These are phyloP conservation scores for Dermochelys coriacea DNA, from an alignment of 2,797 vertebrate genomes.

Conservation along the genomic window DNA sequence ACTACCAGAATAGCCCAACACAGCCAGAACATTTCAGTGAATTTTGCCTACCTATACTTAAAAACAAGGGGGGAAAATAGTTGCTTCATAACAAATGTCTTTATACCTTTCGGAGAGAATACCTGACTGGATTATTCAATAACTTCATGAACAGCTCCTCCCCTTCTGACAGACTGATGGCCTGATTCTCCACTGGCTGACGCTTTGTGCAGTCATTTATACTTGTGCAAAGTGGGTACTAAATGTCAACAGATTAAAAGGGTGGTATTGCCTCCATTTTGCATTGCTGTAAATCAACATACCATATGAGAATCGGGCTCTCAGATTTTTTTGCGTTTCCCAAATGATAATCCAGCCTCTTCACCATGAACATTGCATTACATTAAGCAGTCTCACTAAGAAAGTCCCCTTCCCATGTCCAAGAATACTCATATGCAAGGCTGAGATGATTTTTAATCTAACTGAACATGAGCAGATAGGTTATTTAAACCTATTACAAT, in stretches of 20 bases:
- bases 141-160: neutral
- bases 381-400: neutral
- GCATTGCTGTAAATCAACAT: neutral
- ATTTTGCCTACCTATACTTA: neutral
- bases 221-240: neutral
- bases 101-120: neutral
- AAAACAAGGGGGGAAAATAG: neutral
- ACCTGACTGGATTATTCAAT: neutral
- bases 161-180: neutral
- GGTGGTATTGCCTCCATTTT: neutral
- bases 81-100: neutral
- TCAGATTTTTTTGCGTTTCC: neutral
- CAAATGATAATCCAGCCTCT: neutral
- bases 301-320: neutral
- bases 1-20: too few relatives aligned
- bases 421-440: neutral
- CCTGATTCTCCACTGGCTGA: too few relatives aligned
- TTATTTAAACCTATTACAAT: neutral
- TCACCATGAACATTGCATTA: neutral
- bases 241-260: neutral
- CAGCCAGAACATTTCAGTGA: too few relatives aligned
- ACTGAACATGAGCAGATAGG: neutral
- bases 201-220: neutral
- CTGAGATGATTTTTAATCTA: neutral
- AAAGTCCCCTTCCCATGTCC: neutral